Percentiles rank a stretch among this genome's conserved stretches.
Evolutionary conservation across 2,797 vertebrate species (phyloP).

Genomic region (Heterohyrax brucei): DNA sequence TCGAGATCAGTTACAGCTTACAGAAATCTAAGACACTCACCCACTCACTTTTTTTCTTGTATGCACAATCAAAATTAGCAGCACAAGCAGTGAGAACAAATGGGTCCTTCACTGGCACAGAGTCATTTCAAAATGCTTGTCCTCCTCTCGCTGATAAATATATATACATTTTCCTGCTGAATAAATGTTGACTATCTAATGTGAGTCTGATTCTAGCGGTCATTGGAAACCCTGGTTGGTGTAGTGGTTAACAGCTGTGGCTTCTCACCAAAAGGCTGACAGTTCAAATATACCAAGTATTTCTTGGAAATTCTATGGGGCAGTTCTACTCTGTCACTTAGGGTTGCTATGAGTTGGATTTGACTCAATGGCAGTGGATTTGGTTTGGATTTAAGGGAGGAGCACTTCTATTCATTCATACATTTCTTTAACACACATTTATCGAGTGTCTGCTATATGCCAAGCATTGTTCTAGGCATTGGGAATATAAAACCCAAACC

Average conservation of each 20-base stretch:
- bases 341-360: too few relatives aligned
- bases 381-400: too few relatives aligned
- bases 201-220: neutral
- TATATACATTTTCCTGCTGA: neutral
- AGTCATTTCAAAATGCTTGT: neutral
- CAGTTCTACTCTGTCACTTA: too few relatives aligned
- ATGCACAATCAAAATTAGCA: slow-evolving; percentile 46
- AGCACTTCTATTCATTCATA: neutral
- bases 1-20: slow-evolving; percentile 16
- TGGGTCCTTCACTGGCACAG: neutral
- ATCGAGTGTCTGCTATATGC: neutral
- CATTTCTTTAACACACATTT: neutral
- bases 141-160: neutral
- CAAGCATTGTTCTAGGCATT: neutral
- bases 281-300: too few relatives aligned
- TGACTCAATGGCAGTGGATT: too few relatives aligned
- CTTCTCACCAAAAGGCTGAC: too few relatives aligned
- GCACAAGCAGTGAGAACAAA: slow-evolving; percentile 11
- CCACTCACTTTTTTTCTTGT: slow-evolving; percentile 43
- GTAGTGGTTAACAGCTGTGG: too few relatives aligned
- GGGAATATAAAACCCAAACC: neutral
- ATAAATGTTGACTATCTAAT: neutral
- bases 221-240: too few relatives aligned
- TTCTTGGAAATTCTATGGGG: too few relatives aligned
- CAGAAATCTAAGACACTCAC: slow-evolving; percentile 3